Base-by-base conservation (phyloP, 2,113 vertebrate genomes). In the Tor tambroides region DNA sequence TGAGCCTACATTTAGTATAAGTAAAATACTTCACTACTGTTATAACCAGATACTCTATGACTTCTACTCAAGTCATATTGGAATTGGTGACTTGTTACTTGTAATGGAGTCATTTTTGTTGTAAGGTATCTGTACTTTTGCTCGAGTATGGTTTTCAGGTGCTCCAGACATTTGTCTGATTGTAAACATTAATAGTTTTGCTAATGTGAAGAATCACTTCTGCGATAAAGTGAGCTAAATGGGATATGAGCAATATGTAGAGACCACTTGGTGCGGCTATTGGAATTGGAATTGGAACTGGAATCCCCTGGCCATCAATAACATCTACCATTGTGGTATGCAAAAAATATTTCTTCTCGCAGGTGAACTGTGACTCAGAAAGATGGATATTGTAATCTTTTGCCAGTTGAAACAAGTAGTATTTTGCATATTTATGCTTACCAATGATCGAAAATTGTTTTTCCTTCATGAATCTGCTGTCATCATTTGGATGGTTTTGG, bases 381-480 rank as follows among this genome's bases (percentile, higher is more conserved):
- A n/a, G 23, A 75, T 46, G 23, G 9, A 46, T 46, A 21, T 72
- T 41, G 1, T 23, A 12, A 72, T 0, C 32, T 23, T 23, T 41
- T 72, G 19, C 32, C 35, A 28, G 9, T 76, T 26, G 38, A 12
- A 76, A 14, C 8, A 3, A 30, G 26, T 51, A 32, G 49, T 23
- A 12, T 56, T 78, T 78, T 32, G 49, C 26, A 23, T 32, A 54
- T 32, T 78, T 54, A 30, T 78, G 46, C 49, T 51, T 54, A 78
- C 51, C 46, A 78, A 78, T 30, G 43, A 5, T 32, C 4, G 26
- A 10, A 78, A 32, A 54, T 46, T 0, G 2, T 77, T 41, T 41
- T 43, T 51, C 41, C 75, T 77, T 77, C 26, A 77, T 77, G 75
- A 30, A 9, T 56, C 49, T 56, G 46, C 28, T 78, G 26, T 78